Conservation (phyloP, 2,113 vertebrate species). For the Hydrolagus affinis region DNA sequence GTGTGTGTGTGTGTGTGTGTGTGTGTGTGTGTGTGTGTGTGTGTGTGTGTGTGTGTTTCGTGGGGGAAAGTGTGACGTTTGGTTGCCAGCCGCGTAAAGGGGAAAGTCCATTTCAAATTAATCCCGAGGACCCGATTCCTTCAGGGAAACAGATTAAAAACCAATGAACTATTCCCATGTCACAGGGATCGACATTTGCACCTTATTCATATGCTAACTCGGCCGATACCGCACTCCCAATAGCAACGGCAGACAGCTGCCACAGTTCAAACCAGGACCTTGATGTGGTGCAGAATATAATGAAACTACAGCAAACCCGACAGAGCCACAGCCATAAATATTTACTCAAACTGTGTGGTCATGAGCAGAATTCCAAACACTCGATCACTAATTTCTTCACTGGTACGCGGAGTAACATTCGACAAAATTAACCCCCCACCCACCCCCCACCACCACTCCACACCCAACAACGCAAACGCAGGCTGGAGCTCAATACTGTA, state of each 20-base stretch:
- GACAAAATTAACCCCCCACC: not conserved
- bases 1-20: too few relatives aligned
- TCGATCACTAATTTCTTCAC: not conserved
- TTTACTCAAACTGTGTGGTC: not conserved
- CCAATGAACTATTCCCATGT: not conserved
- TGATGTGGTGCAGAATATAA: not conserved
- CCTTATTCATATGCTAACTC: constrained; percentile 1
- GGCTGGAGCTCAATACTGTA: too few relatives aligned
- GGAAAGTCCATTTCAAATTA: too few relatives aligned
- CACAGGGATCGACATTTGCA: too few relatives aligned
- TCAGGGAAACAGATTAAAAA: too few relatives aligned
- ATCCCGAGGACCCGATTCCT: too few relatives aligned
- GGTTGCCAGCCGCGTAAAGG: too few relatives aligned
- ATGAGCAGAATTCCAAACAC: not conserved
- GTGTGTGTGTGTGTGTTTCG: too few relatives aligned
- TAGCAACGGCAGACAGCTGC: not conserved
- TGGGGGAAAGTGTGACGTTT: too few relatives aligned
- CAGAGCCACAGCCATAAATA: not conserved
- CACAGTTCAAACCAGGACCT: not conserved
- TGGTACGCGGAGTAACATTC: not conserved
- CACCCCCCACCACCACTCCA: too few relatives aligned
- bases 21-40: too few relatives aligned
- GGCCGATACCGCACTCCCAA: not conserved
- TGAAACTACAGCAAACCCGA: not conserved
- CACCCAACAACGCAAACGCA: too few relatives aligned